These are phyloP conservation scores for Stegana nigrithorax DNA, from an alignment of 2,888 invertebrate genomes.

Conservation along the genomic window DNA sequence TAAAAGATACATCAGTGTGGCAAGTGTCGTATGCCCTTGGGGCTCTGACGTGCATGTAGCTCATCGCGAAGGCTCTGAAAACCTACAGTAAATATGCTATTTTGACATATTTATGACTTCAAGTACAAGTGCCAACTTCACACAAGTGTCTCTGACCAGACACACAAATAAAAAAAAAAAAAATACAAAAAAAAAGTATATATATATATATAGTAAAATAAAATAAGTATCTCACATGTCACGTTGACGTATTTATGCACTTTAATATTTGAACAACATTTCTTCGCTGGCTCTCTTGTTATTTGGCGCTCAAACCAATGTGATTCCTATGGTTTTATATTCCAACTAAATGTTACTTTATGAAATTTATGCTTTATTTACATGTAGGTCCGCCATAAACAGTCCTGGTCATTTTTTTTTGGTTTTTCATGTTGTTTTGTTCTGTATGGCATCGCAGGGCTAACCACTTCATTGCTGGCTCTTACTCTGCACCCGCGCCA, in stretches of 20 bases:
- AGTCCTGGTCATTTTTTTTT: constrained; percentile 17
- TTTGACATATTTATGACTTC: constrained; percentile 62
- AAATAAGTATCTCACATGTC: constrained; percentile 27
- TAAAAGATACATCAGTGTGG: background rate
- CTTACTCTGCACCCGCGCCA: too few species aligned
- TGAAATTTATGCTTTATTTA: constrained; percentile 28
- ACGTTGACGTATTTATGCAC: constrained; percentile 39
- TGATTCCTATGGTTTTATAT: constrained; percentile 9
- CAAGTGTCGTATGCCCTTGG: background rate
- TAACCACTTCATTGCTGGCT: too few species aligned
- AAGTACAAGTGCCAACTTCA: constrained; percentile 40
- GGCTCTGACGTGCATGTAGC: too few species aligned
- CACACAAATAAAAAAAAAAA: background rate
- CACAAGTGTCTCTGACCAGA: constrained; percentile 9
- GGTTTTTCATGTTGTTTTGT: constrained; percentile 46
- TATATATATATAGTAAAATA: too few species aligned
- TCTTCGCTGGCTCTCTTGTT: too few species aligned
- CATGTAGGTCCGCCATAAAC: constrained; percentile 5
- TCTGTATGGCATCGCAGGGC: too few species aligned
- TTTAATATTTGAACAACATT: constrained; percentile 2
- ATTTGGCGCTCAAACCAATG: background rate
- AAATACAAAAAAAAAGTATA: too few species aligned
- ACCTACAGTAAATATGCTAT: constrained; percentile 36
- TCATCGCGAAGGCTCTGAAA: too few species aligned
- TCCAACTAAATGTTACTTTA: background rate